Conservation (phyloP, 2,888 invertebrate genomes). For the Cyclophora punctaria region DNA sequence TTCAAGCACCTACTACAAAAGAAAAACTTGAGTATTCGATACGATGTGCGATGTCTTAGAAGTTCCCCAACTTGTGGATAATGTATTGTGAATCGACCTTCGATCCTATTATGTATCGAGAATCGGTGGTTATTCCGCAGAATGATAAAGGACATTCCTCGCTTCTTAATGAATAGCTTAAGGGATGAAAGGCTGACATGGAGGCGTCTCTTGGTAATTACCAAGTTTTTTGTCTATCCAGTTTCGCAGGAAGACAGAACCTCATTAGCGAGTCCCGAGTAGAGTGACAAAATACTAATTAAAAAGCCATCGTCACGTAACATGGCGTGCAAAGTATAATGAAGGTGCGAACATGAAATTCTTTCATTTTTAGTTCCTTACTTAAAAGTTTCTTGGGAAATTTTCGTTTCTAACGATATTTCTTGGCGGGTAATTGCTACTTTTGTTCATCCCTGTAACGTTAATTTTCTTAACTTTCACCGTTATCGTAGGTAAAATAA, state of each 20-base stretch:
- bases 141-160: conserved; percentile 5
- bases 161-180: conserved; percentile 9
- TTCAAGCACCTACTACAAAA: background rate
- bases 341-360: conserved; percentile 8
- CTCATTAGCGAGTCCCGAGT: conserved; percentile 27
- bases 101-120: conserved; percentile 7
- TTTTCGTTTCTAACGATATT: too few relatives aligned
- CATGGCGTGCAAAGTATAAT: conserved; percentile 17
- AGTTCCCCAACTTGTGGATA: too few relatives aligned
- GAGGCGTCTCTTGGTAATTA: conserved; percentile 26
- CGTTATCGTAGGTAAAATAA: too few relatives aligned
- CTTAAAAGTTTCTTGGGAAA: too few relatives aligned
- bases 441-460: too few relatives aligned
- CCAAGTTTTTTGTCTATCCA: conserved; percentile 29
- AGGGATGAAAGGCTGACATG: conserved; percentile 11
- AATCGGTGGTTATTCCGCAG: conserved; percentile 4
- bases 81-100: background rate
- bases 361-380: too few relatives aligned
- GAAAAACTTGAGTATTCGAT: conserved; percentile 1
- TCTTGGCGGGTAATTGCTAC: too few relatives aligned
- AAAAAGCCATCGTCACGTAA: conserved; percentile 21
- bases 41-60: too few relatives aligned
- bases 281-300: conserved; percentile 24
- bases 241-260: conserved; percentile 27
- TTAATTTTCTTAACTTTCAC: too few relatives aligned